Evolutionary conservation across 92 coral and sea anemone genomes (phyloP), one percentile per base, ranked within the genome.

Genomic region (Nematostella vectensis): DNA sequence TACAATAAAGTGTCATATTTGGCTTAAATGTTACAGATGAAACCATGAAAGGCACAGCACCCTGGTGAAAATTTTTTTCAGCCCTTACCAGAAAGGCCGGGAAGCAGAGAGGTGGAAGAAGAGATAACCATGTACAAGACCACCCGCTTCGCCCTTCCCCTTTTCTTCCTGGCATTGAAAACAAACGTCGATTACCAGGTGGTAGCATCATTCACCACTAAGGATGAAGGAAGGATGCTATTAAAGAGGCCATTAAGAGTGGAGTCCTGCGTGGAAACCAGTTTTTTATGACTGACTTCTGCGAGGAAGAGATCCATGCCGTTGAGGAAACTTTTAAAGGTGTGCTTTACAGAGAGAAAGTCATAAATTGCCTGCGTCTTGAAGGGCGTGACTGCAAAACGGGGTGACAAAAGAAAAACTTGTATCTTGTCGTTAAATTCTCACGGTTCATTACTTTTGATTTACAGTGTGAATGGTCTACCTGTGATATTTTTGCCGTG

Each of bases 101-200:
- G 27, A 50, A 57, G 22, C 44, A 61, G 21, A 54, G n/a, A n/a
- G n/a, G n/a, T n/a, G n/a, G n/a, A n/a, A n/a, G n/a, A n/a, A n/a
- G n/a, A n/a, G n/a, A n/a, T n/a, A n/a, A n/a, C 85, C 2, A 64
- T 70, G 3, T 78, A 78, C 65, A 78, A 58, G 33, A 78, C 79
- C 9, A 71, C 79, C 15, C 36, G 58, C 12, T 78, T 71, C 54
- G 67, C 79, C 2, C 18, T 78, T 0, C 85, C 85, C 3, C 47
- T 78, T 38, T 71, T 71, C 54, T 71, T 78, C 48, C 29, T 78
- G 2, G 79, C 55, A 16, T 79, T 78, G 0, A 78, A 78, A 26
- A 76, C 77, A 15, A 78, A 78, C 52, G 79, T 78, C 0, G 79
- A 65, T 51, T 78, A 78, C 43, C 57, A 58, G 39, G 25, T 78